Evolutionary conservation across 2,888 invertebrate genomes (phyloP).

Genomic region (Agrochola litura): DNA sequence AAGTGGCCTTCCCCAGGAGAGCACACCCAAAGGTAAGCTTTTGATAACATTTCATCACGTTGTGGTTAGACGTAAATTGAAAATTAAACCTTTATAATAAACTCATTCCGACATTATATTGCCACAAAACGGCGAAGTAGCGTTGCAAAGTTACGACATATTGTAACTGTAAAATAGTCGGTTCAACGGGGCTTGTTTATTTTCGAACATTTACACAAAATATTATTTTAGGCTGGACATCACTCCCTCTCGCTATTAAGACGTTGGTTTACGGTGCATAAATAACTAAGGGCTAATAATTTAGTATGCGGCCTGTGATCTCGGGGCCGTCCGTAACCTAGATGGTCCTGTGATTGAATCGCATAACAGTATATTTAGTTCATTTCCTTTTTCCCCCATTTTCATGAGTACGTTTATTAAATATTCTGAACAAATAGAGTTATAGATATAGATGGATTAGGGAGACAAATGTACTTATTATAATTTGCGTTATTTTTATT

Average conservation of each 20-base stretch:
- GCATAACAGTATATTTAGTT: slow-evolving; percentile 82
- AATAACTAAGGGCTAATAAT: slow-evolving; percentile 89
- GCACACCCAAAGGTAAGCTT: slow-evolving; percentile 99
- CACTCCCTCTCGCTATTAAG: slow-evolving; percentile 88
- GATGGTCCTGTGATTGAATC: slow-evolving; percentile 86
- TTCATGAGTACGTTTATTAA: slow-evolving; percentile 58
- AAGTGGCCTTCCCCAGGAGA: slow-evolving; percentile 99
- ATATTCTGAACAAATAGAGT: slow-evolving; percentile 41
- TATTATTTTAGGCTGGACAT: slow-evolving; percentile 90
- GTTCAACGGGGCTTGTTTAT: slow-evolving; percentile 84
- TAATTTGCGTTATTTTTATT: background rate
- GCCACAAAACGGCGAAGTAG: slow-evolving; percentile 76
- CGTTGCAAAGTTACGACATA: slow-evolving; percentile 81
- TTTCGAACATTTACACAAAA: slow-evolving; percentile 89
- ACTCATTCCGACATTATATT: slow-evolving; percentile 81
- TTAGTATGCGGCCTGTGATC: slow-evolving; percentile 88
- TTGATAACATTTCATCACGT: slow-evolving; percentile 73
- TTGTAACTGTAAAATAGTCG: slow-evolving; percentile 80
- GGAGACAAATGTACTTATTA: background rate
- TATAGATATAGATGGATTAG: slow-evolving; percentile 23
- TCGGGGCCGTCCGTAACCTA: slow-evolving; percentile 79
- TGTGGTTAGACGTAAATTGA: slow-evolving; percentile 78
- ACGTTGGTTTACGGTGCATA: slow-evolving; percentile 89
- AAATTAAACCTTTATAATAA: slow-evolving; percentile 83
- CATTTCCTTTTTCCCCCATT: slow-evolving; percentile 75